Percentiles rank a stretch among this genome's conserved stretches.
These are phyloP conservation scores for Dinocampus coccinellae DNA, from an alignment of 2,888 invertebrate genomes.

Conservation along the genomic window DNA sequence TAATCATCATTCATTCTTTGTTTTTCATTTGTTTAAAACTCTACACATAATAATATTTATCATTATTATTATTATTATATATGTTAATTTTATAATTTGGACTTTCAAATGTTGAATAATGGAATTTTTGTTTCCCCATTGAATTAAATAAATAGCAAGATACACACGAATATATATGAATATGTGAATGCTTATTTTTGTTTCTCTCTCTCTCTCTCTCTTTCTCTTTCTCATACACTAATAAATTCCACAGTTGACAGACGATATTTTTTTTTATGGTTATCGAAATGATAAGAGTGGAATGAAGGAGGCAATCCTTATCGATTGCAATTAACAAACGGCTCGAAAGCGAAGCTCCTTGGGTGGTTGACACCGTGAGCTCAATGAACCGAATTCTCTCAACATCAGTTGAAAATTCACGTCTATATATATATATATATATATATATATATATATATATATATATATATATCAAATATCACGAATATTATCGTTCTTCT, in stretches of 20 bases:
- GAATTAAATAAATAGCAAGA: background rate
- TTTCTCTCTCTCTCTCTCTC: no score
- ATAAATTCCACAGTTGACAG: constrained; percentile 9
- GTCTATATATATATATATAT: background rate
- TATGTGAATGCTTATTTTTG: constrained; percentile 6
- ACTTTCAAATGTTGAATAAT: no score
- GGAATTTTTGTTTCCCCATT: no score
- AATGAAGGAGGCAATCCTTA: constrained; percentile 43
- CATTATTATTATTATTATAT: no score
- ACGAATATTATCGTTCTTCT: no score
- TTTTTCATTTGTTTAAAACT: no score
- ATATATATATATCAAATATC: no score
- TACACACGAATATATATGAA: background rate
- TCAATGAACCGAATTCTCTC: constrained; percentile 30
- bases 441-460: no score
- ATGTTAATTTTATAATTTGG: no score
- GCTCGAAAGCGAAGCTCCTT: constrained; percentile 26
- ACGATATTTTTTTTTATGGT: constrained; percentile 35
- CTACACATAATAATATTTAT: no score
- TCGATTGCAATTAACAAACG: constrained; percentile 63
- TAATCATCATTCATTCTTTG: no score
- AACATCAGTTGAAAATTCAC: constrained; percentile 17
- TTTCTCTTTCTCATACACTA: no score
- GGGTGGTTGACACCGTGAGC: constrained; percentile 29
- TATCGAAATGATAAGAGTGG: constrained; percentile 33